phyloP scores from a whole-genome alignment of 2,888 invertebrate species.

The Nomada hirtipes region DNA sequence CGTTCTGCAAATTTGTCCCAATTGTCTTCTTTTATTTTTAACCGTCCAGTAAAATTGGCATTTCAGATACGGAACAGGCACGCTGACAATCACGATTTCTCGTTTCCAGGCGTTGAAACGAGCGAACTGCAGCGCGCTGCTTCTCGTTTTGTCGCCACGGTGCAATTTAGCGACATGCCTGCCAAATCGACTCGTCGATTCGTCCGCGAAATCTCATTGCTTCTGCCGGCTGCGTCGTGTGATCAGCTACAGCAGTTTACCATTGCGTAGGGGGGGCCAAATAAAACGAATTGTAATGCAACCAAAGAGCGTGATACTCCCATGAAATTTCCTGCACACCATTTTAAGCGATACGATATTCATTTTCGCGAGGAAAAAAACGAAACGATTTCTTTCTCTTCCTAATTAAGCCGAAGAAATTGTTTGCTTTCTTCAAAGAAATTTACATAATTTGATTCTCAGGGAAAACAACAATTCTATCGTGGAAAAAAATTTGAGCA shows the following conservation, averaged over 20 bases:
- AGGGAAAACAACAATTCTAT: too few species aligned
- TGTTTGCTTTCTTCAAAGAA: too few species aligned
- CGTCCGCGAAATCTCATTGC: slow-evolving; percentile 62
- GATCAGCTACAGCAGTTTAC: slow-evolving; percentile 52
- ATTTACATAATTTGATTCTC: too few species aligned
- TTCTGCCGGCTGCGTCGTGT: slow-evolving; percentile 50
- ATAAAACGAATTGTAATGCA: slow-evolving; percentile 57
- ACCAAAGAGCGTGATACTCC: slow-evolving; percentile 27
- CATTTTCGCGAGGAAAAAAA: too few species aligned
- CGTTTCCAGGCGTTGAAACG: slow-evolving; percentile 54
- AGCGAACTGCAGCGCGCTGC: slow-evolving; percentile 18
- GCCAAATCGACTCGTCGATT: slow-evolving; percentile 64
- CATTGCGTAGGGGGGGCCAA: slow-evolving; percentile 30
- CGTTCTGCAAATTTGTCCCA: neutral
- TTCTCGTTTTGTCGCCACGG: slow-evolving; percentile 49
- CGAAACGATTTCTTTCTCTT: too few species aligned
- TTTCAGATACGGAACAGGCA: slow-evolving; percentile 37
- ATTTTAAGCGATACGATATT: too few species aligned
- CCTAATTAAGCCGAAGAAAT: too few species aligned
- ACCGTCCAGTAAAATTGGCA: slow-evolving; percentile 35
- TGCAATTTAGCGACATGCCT: slow-evolving; percentile 55
- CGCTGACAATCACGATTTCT: slow-evolving; percentile 53
- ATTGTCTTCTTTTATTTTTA: neutral
- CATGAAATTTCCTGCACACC: slow-evolving; percentile 15
- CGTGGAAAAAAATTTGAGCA: too few species aligned